These are phyloP conservation scores for Tetragonula clypearis DNA, from an alignment of 1,140 invertebrate species.

Conservation along the genomic window DNA sequence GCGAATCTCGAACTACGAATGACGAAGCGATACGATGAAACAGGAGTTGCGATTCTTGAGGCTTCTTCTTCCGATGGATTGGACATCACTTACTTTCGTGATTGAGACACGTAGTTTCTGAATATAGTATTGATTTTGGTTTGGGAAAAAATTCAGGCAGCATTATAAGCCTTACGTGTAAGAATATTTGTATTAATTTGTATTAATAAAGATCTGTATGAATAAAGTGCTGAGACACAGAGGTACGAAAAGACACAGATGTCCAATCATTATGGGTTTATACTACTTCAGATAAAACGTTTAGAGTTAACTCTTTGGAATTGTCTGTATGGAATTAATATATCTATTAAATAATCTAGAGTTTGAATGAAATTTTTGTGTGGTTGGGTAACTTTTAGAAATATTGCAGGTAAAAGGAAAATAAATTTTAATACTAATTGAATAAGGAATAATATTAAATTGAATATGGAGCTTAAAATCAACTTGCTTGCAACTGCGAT, in stretches of 20 bases:
- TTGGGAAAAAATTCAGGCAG: not conserved
- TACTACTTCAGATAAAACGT: not conserved
- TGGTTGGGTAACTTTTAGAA: no score
- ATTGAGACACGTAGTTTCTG: not conserved
- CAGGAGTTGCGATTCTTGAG: not conserved
- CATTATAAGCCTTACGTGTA: not conserved
- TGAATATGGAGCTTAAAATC: no score
- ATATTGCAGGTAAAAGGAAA: no score
- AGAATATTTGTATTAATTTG: not conserved
- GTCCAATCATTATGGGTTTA: not conserved
- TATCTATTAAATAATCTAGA: no score
- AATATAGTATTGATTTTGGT: not conserved
- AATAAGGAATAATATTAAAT: no score
- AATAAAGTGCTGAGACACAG: not conserved
- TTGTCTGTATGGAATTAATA: no score
- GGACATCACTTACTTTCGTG: not conserved
- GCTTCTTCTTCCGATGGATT: not conserved
- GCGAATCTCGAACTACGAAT: not conserved
- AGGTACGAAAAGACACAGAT: no score
- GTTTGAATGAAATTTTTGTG: no score
- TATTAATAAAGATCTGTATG: not conserved
- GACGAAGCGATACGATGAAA: not conserved
- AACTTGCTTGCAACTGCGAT: no score
- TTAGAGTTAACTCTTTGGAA: not conserved
- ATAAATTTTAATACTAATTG: no score